Evolutionary conservation across 2,888 invertebrate species (phyloP).

Genomic region (Drosophila quasianomalipes): DNA sequence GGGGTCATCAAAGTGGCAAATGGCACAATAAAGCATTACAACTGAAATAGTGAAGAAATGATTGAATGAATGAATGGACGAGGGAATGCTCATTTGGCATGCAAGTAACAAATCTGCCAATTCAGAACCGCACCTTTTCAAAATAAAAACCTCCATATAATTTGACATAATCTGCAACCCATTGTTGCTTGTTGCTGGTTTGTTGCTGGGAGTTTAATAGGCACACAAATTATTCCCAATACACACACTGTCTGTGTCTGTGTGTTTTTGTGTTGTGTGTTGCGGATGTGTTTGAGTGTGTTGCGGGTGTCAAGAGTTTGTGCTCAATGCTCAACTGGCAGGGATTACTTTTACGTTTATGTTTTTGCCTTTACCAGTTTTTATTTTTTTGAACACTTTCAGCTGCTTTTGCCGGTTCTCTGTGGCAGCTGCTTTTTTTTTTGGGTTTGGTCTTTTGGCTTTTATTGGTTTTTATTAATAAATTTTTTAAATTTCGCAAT

Average conservation of each 20-base stretch:
- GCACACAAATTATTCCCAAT: slow-evolving; percentile 26
- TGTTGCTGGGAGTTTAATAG: slow-evolving; percentile 21
- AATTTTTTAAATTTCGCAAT: slow-evolving; percentile 33
- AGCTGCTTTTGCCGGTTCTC: slow-evolving; percentile 22
- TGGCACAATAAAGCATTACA: slow-evolving; percentile 32
- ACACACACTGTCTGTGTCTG: not conserved
- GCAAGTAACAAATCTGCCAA: slow-evolving; percentile 22
- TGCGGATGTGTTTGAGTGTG: slow-evolving; percentile 12
- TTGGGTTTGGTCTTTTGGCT: slow-evolving; percentile 34
- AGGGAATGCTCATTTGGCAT: slow-evolving; percentile 21
- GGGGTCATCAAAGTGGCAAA: slow-evolving; percentile 67
- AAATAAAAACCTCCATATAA: slow-evolving; percentile 63
- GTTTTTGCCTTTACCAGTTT: slow-evolving; percentile 23
- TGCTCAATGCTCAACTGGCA: slow-evolving; percentile 24
- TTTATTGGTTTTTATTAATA: slow-evolving; percentile 23
- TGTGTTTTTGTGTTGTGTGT: not conserved
- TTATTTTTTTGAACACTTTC: slow-evolving; percentile 42
- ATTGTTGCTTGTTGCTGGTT: slow-evolving; percentile 60
- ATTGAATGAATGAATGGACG: slow-evolving; percentile 7
- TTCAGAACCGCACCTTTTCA: slow-evolving; percentile 48
- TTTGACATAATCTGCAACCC: slow-evolving; percentile 75
- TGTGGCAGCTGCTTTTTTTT: slow-evolving; percentile 9
- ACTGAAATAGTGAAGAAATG: slow-evolving; percentile 18
- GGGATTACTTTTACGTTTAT: slow-evolving; percentile 58
- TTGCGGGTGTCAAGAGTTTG: slow-evolving; percentile 38